phyloP scores from a whole-genome alignment of 2,797 vertebrate species.

The Melanotaenia maccullochi region DNA sequence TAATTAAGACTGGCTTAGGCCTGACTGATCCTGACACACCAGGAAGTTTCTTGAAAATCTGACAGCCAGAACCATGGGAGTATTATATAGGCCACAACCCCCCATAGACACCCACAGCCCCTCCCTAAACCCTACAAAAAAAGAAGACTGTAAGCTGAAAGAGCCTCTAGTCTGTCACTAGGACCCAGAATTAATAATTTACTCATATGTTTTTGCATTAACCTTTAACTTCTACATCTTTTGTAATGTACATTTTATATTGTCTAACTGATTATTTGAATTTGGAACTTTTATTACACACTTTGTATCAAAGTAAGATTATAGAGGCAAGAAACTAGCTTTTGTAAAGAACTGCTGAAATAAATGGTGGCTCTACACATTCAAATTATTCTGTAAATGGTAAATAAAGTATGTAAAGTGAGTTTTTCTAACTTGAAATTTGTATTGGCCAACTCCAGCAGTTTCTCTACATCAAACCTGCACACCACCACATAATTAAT shows the following conservation, averaged over 20 bases:
- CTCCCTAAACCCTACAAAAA: conserved; percentile 62
- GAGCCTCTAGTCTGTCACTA: conserved; percentile 37
- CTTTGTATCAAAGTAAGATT: neutral
- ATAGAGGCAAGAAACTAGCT: neutral
- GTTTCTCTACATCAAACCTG: conserved; percentile 18
- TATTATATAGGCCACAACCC: conserved; percentile 79
- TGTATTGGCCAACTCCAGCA: neutral
- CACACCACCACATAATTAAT: conserved; percentile 44
- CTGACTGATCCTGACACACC: conserved; percentile 85
- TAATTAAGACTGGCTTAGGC: conserved; percentile 88
- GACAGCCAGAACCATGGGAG: conserved; percentile 77
- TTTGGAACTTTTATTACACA: neutral
- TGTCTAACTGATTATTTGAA: neutral
- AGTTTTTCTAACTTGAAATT: neutral
- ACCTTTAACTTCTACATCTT: conserved; percentile 9
- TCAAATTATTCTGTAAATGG: neutral
- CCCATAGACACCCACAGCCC: conserved; percentile 65
- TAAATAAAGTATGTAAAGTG: conserved; percentile 1
- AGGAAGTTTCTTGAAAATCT: conserved; percentile 85
- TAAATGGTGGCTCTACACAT: neutral
- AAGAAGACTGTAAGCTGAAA: conserved; percentile 68
- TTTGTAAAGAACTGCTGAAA: neutral
- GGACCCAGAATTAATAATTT: conserved; percentile 44
- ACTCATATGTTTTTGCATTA: conserved; percentile 38
- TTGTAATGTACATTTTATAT: neutral